Percentiles rank a stretch among this genome's conserved stretches.
Conservation (phyloP, 2,888 invertebrate species). For the Agrochola macilenta region DNA sequence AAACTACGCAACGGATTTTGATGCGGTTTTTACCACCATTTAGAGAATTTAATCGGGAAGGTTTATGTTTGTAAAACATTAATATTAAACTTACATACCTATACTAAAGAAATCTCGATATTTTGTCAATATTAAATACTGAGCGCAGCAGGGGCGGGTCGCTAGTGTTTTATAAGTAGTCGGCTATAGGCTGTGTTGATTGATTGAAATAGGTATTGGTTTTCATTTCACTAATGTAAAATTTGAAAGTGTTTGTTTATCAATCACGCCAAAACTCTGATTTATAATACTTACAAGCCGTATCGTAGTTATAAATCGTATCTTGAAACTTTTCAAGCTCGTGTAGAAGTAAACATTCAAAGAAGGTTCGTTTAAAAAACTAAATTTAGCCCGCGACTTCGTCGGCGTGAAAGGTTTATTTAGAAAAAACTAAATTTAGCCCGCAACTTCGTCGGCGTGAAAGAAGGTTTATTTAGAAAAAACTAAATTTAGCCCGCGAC, state of each 20-base stretch:
- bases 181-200: background rate
- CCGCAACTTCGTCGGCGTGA: no score
- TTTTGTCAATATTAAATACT: background rate
- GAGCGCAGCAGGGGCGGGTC: background rate
- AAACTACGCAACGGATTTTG: background rate
- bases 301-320: background rate
- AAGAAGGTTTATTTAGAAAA: background rate
- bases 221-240: constrained; percentile 22
- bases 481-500: no score
- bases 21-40: background rate
- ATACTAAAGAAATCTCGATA: background rate
- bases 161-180: background rate
- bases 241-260: constrained; percentile 26
- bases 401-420: no score
- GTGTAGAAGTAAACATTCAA: background rate
- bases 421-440: no score
- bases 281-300: background rate
- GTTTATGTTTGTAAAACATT: background rate
- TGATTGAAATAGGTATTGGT: constrained; percentile 5
- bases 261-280: constrained; percentile 5
- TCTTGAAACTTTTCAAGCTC: background rate
- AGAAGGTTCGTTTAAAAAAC: background rate
- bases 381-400: no score
- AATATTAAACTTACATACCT: background rate
- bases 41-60: background rate